phyloP scores from a whole-genome alignment of 1,140 invertebrate species.

The Antheraea pernyi region DNA sequence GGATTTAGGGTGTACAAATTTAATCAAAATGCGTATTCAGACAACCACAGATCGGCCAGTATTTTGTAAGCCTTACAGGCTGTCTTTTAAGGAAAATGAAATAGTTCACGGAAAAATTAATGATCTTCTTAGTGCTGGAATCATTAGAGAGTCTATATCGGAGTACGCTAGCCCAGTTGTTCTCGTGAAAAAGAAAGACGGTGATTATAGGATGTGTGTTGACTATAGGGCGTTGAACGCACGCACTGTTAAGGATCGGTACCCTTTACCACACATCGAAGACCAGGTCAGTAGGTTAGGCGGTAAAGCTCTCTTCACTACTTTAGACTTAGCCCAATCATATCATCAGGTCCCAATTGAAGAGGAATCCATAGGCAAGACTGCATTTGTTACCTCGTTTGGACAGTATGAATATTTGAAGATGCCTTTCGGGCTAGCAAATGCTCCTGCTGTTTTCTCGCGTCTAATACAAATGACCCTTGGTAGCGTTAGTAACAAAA shows the following conservation, averaged over 20 bases:
- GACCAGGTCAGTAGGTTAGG: not conserved
- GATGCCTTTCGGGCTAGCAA: slow-evolving; percentile 39
- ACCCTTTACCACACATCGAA: slow-evolving; percentile 7
- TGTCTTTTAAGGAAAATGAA: slow-evolving; percentile 1
- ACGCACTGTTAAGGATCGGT: not conserved
- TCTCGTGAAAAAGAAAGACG: slow-evolving; percentile 12
- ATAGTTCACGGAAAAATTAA: not conserved
- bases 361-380: slow-evolving; percentile 37
- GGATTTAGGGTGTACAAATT: too few relatives aligned
- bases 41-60: not conserved
- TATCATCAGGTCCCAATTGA: slow-evolving; percentile 63
- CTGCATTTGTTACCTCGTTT: slow-evolving; percentile 40
- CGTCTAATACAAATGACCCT: slow-evolving; percentile 40
- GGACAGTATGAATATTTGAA: slow-evolving; percentile 47
- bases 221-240: not conserved
- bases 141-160: slow-evolving; percentile 5
- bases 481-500: slow-evolving; percentile 32
- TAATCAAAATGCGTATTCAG: too few relatives aligned
- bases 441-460: slow-evolving; percentile 40
- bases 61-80: slow-evolving; percentile 7
- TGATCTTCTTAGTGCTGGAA: not conserved
- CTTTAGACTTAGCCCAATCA: slow-evolving; percentile 63
- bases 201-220: slow-evolving; percentile 6
- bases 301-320: slow-evolving; percentile 34
- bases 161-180: slow-evolving; percentile 13